Evolutionary conservation across 2,888 invertebrate genomes (phyloP), one percentile per base, ranked within the genome.

Genomic region (Xestobium rufovillosum): DNA sequence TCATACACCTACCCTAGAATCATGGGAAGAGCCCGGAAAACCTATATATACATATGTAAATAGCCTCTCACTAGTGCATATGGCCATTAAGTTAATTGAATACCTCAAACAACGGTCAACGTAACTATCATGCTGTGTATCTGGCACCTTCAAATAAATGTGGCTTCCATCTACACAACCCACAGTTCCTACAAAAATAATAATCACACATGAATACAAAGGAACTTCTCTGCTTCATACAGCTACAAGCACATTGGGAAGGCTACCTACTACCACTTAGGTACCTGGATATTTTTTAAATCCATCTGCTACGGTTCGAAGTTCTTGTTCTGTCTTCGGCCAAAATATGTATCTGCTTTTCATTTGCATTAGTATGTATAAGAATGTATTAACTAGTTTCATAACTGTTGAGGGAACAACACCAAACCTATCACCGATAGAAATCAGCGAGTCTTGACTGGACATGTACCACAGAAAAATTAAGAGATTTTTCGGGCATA

Each of bases 1-100:
- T 4, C n/a, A 4, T 39, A 8, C 10, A 37, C 19, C 39, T 31
- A 43, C 43, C 14, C 43, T 38, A 3, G 47, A 33, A 36, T 44
- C 47, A 32, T 48, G 46, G 3, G 46, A 44, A 9, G 42, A 44
- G 9, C 44, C 45, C 23, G 42, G 44, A 33, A 34, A 48, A 13
- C 48, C 44, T 16, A 43, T 31, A 31, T 39, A 46, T 6, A 43
- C 23, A 31, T 47, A 46, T 6, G 40, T 47, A 10, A 47, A 43
- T 12, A 41, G 6, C 17, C 37, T 38, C 13, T 42, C 8, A 3
- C 39, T 28, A 8, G 31, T 33, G 31, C 43, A 47, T 16, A 48
- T 40, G 6, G 26, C 47, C 39, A 41, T 43, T 27, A 45, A 31
- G 38, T 47, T 45, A 11, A 48, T 45, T 3, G 45, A 48, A 31